Evolutionary conservation across 2,113 vertebrate species (phyloP), one percentile per base, ranked within the genome.

Genomic region (Eubucco bourcierii): DNA sequence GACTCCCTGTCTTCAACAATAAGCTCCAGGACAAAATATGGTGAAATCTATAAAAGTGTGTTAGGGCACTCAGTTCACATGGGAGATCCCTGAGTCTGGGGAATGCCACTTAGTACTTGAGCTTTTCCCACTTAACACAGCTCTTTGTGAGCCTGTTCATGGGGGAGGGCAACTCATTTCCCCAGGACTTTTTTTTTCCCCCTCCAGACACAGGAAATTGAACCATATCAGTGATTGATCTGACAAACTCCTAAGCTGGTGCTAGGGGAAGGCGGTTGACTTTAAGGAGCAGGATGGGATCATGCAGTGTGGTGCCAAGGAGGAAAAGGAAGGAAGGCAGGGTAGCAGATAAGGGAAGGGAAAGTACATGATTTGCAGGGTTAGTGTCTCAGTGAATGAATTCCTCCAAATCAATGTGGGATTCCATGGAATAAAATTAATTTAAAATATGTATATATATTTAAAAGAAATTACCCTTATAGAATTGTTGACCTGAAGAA

Each of bases 51-150:
- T 63, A 55, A 29, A 90, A 86, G 17, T 1, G 0, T 50, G 12
- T 58, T 61, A 61, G 55, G 50, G 29, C 50, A 73, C 12, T 50
- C 6, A 11, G 14, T 80, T 92, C 21, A 17, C 24, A 25, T 31
- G n/a, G 39, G 29, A 52, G 44, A 80, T 58, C 31, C 16, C 20
- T 13, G 15, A 27, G 6, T 39, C 13, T 41, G 16, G 6, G 70
- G 56, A 73, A 39, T 77, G 65, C 12, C 13, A 0, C 67, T 90
- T 19, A 59, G 27, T 85, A 18, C 9, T 1, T 0, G 1, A 52
- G 33, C 33, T 64, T 65, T 65, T 52, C 24, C 41, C 15, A 6
- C 61, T 56, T 53, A 56, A 28, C 24, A 24, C 27, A 21, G 3
- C 6, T 4, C 33, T 80, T 15, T 33, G 61, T 63, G 65, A 83